These are phyloP conservation scores for Cyprinodon diabolis DNA, from an alignment of 2,797 vertebrate genomes.

Conservation along the genomic window DNA sequence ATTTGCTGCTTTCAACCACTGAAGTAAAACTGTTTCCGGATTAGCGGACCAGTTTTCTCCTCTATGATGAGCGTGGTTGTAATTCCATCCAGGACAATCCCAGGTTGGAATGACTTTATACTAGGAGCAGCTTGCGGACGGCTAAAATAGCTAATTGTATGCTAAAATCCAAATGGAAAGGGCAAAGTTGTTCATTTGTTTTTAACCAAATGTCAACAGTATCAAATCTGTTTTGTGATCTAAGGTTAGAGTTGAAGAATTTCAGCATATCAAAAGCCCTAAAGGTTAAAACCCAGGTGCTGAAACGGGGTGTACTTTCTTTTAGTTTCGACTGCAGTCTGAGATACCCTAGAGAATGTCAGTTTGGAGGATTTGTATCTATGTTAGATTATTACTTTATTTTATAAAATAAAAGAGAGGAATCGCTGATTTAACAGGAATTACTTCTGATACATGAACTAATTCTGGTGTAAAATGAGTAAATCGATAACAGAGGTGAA, in stretches of 20 bases:
- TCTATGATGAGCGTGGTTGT: not conserved
- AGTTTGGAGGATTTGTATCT: not conserved
- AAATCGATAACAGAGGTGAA: conserved; percentile 27
- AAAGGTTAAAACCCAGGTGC: not conserved
- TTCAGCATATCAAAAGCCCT: not conserved
- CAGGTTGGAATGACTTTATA: too few species aligned
- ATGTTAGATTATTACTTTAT: conserved; percentile 29
- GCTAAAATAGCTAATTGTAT: too few species aligned
- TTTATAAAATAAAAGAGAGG: conserved; percentile 19
- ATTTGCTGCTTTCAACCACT: too few species aligned
- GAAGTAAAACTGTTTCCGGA: not conserved
- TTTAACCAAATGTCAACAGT: not conserved
- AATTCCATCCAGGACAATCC: not conserved
- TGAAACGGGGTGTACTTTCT: not conserved
- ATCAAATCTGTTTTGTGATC: too few species aligned
- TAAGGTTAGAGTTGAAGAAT: not conserved
- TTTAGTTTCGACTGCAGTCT: not conserved
- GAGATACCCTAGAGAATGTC: not conserved
- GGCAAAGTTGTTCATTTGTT: not conserved
- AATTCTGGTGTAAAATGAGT: conserved; percentile 36
- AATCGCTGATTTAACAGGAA: conserved; percentile 5
- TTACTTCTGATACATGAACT: conserved; percentile 9
- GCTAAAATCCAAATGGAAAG: not conserved
- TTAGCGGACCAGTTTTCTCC: not conserved
- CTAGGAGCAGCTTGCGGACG: not conserved